phyloP scores from a whole-genome alignment of 2,113 vertebrate genomes.

The Strix aluco region DNA sequence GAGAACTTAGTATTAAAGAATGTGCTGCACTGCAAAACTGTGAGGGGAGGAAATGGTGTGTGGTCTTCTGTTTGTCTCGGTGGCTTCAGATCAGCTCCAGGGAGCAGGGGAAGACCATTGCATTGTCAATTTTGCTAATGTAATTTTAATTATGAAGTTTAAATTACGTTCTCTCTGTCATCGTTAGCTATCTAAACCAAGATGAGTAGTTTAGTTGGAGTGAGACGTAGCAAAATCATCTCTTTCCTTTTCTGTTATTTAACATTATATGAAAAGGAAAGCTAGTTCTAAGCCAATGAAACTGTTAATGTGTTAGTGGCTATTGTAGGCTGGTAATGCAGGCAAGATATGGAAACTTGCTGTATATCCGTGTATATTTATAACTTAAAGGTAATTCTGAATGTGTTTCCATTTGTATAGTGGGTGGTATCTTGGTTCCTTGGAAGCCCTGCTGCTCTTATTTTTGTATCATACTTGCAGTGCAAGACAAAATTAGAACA shows the following conservation, averaged over 20 bases:
- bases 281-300: not conserved
- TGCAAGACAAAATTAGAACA: not conserved
- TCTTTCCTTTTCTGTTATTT: not conserved
- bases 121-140: not conserved
- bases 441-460: not conserved
- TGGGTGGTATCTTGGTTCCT: not conserved
- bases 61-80: not conserved
- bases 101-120: not conserved
- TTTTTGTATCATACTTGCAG: not conserved
- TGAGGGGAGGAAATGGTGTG: not conserved
- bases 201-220: not conserved
- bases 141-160: not conserved
- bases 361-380: not conserved
- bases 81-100: not conserved
- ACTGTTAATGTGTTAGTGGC: not conserved
- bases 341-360: not conserved
- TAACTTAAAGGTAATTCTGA: not conserved
- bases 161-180: not conserved
- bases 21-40: not conserved
- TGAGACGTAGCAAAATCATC: not conserved
- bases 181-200: not conserved
- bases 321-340: not conserved
- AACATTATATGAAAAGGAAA: not conserved
- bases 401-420: not conserved
- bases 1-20: not conserved